These are phyloP conservation scores for Lepas anatifera DNA, from an alignment of 2,888 invertebrate species.

Conservation along the genomic window DNA sequence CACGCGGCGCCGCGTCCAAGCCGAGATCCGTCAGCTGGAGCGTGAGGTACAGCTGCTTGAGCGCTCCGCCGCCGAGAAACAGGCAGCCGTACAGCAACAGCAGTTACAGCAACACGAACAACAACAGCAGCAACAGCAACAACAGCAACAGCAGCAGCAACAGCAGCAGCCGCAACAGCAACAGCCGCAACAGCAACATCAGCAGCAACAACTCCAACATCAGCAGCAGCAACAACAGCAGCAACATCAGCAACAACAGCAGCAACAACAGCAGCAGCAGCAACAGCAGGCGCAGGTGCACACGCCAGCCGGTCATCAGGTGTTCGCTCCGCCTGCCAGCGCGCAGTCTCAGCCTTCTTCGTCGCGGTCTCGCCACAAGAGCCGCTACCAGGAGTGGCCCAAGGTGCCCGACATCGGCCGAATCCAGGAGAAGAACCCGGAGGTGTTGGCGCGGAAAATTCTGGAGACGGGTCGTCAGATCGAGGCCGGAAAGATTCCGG, in stretches of 20 bases:
- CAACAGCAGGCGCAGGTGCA: no score
- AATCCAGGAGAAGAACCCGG: conserved; percentile 84
- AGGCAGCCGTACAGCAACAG: conserved; percentile 23
- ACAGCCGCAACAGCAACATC: conserved; percentile 10
- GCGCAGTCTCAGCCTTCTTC: conserved; percentile 26
- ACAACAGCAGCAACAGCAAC: conserved; percentile 13
- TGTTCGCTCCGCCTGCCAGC: not conserved
- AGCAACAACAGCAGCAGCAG: conserved; percentile 28
- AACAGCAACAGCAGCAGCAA: conserved; percentile 21
- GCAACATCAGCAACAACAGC: conserved; percentile 27
- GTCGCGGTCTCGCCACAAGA: conserved; percentile 36
- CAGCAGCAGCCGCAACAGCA: conserved; percentile 30
- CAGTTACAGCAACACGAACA: conserved; percentile 27
- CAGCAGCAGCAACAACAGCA: conserved; percentile 11
- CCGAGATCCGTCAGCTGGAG: conserved; percentile 61
- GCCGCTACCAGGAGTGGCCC: conserved; percentile 80
- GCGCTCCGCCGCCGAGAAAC: conserved; percentile 28
- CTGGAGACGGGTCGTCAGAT: conserved; percentile 78
- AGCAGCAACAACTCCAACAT: no score
- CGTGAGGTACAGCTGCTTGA: conserved; percentile 63
- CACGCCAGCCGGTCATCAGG: conserved; percentile 24
- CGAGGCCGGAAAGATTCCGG: conserved; percentile 55
- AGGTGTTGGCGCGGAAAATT: conserved; percentile 77
- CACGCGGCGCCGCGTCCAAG: conserved; percentile 70
- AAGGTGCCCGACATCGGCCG: conserved; percentile 80